phyloP scores from a whole-genome alignment of 2,888 invertebrate genomes.

The Petrolisthes manimaculis region DNA sequence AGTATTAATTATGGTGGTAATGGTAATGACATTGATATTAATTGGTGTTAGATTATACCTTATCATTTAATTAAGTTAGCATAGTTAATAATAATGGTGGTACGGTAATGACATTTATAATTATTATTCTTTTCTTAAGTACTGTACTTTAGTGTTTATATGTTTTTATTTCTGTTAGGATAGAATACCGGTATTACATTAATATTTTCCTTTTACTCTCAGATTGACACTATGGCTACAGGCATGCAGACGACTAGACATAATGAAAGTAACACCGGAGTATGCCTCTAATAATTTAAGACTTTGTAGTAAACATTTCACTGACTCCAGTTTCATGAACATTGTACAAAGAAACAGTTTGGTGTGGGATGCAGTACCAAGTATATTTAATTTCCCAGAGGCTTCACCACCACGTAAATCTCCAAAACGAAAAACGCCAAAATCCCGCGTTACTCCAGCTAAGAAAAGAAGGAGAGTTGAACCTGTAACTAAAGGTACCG shows the following conservation, averaged over 20 bases:
- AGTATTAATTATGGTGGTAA: no score
- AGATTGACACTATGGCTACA: constrained; percentile 13
- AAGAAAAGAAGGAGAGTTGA: background rate
- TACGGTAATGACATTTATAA: no score
- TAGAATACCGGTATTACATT: background rate
- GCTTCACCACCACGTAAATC: background rate
- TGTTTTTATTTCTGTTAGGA: no score
- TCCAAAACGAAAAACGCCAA: background rate
- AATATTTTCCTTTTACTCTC: background rate
- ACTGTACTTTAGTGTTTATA: no score
- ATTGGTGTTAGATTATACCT: no score
- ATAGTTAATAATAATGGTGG: no score
- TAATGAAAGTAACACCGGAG: background rate
- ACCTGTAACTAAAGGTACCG: no score
- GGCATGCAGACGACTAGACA: background rate
- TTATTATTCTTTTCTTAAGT: no score
- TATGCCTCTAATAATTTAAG: constrained; percentile 10
- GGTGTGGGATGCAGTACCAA: constrained; percentile 21
- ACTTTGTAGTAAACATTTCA: background rate
- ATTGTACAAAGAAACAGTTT: constrained; percentile 3
- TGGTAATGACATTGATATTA: no score
- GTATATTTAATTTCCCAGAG: background rate
- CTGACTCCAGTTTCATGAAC: constrained; percentile 18
- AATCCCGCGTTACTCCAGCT: background rate
- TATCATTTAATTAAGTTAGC: no score